Percentiles rank a stretch among this genome's conserved stretches.
Evolutionary conservation across 2,797 vertebrate species (phyloP).

Genomic region (Anguilla anguilla): DNA sequence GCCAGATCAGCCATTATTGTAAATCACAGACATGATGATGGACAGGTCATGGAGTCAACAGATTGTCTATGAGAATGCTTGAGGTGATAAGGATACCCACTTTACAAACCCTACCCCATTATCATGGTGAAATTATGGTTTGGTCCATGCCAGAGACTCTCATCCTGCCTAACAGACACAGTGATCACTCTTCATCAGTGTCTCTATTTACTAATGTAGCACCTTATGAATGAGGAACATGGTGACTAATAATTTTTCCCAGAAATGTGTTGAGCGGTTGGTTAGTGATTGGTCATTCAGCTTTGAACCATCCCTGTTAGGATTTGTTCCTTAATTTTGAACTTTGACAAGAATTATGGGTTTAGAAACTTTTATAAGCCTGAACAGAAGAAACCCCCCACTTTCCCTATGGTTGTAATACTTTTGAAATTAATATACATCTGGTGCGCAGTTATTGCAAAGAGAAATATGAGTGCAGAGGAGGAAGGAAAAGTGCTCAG

Average conservation of each 20-base stretch:
- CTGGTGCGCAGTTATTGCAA: not conserved
- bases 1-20: not conserved
- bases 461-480: not conserved
- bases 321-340: conserved; percentile 21
- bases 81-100: conserved; percentile 13
- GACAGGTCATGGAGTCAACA: conserved; percentile 16
- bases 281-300: not conserved
- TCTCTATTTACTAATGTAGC: not conserved
- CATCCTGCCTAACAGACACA: not conserved
- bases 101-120: not conserved
- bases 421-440: not conserved
- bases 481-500: not conserved
- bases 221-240: not conserved
- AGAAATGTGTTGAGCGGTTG: not conserved
- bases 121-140: not conserved
- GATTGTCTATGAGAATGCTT: not conserved
- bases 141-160: not conserved
- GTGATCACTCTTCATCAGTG: not conserved
- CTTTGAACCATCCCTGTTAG: not conserved
- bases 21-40: not conserved
- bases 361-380: not conserved
- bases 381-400: not conserved
- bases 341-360: not conserved
- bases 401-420: not conserved
- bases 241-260: not conserved